Evolutionary conservation across 2,797 vertebrate genomes (phyloP).

Genomic region (Alca torda): DNA sequence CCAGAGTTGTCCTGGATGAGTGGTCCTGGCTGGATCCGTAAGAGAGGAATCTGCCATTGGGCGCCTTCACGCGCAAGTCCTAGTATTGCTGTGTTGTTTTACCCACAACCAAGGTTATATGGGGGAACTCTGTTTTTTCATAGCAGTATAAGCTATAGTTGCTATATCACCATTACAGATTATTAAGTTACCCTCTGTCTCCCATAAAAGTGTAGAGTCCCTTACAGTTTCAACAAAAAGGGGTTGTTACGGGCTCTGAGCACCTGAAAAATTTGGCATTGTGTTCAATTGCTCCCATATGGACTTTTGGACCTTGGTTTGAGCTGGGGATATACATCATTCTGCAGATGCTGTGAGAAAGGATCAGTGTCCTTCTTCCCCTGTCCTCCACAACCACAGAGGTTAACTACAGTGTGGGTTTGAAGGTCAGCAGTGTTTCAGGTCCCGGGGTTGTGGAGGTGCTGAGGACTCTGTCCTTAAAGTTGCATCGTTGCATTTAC

Average conservation of each 20-base stretch:
- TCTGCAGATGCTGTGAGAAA: background rate
- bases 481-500: background rate
- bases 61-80: background rate
- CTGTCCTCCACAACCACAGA: background rate
- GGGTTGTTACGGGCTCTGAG: fast-evolving
- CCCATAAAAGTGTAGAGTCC: background rate
- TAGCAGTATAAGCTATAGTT: background rate
- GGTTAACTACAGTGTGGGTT: background rate
- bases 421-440: background rate
- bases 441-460: background rate
- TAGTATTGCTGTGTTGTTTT: background rate
- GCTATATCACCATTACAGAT: background rate
- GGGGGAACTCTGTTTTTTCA: background rate
- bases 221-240: background rate
- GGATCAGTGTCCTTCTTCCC: background rate
- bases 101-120: no score
- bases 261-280: background rate
- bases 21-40: background rate
- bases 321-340: background rate
- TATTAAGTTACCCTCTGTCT: background rate
- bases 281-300: background rate
- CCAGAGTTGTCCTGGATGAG: background rate
- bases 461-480: background rate
- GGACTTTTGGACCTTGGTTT: background rate
- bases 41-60: background rate